phyloP scores from a whole-genome alignment of 30 jellyfish, hydroid and myxozoan genomes.

The Pelagia noctiluca region DNA sequence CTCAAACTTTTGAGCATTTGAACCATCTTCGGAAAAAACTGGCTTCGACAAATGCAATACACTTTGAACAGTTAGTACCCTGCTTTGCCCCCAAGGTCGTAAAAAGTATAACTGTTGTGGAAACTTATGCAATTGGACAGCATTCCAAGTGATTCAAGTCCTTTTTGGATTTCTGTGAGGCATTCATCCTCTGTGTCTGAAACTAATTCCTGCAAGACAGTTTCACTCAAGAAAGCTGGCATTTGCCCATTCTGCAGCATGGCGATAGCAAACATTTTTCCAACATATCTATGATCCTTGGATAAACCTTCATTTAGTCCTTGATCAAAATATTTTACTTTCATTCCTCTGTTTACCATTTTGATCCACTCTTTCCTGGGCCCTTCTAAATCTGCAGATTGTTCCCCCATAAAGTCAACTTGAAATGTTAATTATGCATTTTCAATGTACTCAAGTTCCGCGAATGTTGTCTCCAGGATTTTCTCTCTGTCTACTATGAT shows the following conservation, averaged over 20 bases:
- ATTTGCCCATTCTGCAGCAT: conserved; percentile 43
- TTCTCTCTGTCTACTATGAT: conserved; percentile 2
- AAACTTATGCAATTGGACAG: neutral
- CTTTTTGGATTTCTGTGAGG: conserved; percentile 5
- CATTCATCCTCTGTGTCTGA: neutral
- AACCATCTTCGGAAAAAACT: conserved; percentile 26
- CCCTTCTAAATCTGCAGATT: conserved; percentile 14
- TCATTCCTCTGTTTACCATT: neutral
- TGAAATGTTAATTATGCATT: neutral
- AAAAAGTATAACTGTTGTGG: conserved; percentile 15
- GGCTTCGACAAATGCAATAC: conserved; percentile 31
- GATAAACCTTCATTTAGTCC: neutral
- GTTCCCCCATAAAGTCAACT: conserved; percentile 44
- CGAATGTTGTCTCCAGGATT: conserved; percentile 4
- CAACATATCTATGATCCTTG: neutral
- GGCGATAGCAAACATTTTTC: conserved; percentile 17
- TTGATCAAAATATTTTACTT: conserved; percentile 10
- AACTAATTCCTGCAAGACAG: neutral
- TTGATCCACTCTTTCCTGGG: conserved; percentile 52
- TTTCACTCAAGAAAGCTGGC: conserved; percentile 38
- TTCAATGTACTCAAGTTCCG: neutral
- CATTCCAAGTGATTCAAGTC: conserved; percentile 5
- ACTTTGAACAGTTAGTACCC: conserved; percentile 15
- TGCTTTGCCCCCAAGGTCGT: conserved; percentile 7
- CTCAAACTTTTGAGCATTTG: conserved; percentile 3